Evolutionary conservation across 2,888 invertebrate species (phyloP), one percentile per base, ranked within the genome.

Genomic region (Coecobrya sp.): DNA sequence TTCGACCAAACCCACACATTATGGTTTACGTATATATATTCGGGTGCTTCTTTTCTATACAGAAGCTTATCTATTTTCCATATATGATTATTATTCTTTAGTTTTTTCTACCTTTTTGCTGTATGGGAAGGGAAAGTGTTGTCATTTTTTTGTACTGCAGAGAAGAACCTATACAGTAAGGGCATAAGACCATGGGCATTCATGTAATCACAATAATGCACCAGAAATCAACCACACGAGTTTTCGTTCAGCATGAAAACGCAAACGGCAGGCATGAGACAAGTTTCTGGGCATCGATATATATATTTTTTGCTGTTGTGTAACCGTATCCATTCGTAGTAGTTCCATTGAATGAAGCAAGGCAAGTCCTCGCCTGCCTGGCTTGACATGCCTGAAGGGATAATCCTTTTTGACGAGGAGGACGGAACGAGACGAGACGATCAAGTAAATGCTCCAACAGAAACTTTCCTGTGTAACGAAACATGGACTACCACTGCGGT

Each of bases 321-420:
- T 65, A 65, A 65, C 65, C 3, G 65, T 65, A 65, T 65, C 65
- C 65, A 62, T 19, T 55, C 13, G n/a, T n/a, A n/a, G n/a, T n/a
- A 36, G 36, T 59, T 22, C n/a, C n/a, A 19, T 8, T 27, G 27
- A 5, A 65, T 27, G 65, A 65, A 27, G 65, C 27, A 65, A 25
- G 3, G 65, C 65, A 65, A 65, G 65, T 25, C 59, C 19, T 59
- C 59, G 27, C 27, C 65, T 65, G 27, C 65, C 4, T 65, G 65
- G 27, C 65, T 25, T 65, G 65, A 65, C 65, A 65, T 25, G 65
- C 65, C 65, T 65, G 65, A 65, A 65, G 65, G 65, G 65, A 65
- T 65, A 65, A 65, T 65, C 65, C 65, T 65, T 65, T 65, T 65
- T 65, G 65, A 65, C 65, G 65, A 65, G 25, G 27, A 65, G 65